Evolutionary conservation across 2,888 invertebrate genomes (phyloP), one percentile per base, ranked within the genome.

Genomic region (Deilephila porcellus): DNA sequence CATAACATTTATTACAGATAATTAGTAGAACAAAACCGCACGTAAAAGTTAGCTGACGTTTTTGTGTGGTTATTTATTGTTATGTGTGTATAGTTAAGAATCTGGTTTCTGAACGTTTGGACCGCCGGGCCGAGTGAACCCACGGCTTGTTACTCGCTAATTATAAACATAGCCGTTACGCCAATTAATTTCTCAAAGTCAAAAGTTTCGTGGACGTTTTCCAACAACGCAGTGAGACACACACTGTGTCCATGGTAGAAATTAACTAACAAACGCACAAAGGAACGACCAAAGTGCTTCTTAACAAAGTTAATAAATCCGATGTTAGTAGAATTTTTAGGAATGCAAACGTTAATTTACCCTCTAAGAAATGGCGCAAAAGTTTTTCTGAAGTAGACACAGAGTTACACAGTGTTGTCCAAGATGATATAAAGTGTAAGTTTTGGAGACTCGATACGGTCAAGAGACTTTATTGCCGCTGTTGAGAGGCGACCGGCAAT

Each of bases 101-200:
- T 73, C 71, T 67, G 64, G 71, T 74, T 72, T 74, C 67, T 19
- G 34, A 70, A 72, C 62, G 25, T 71, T 74, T 70, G 63, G 32
- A 60, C 70, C 62, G 70, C 74, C 72, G 74, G 74, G 60, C 71
- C 72, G 72, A 74, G 60, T 71, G 77, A 73, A 85, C 85, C 82
- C 82, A 85, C 81, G 81, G 83, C 84, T 86, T 81, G 80, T 85
- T 84, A 83, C 84, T 81, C 78, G 76, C 87, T 87, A 90, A 93
- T 92, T 92, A 91, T 91, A 88, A 87, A 85, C 84, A 83, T 83
- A 82, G 86, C 86, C 92, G 93, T 93, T 88, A 91, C 93, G 94
- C 88, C 88, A 93, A 94, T 94, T 94, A 94, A 93, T 89, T 93
- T 85, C 85, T 91, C 92, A 92, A 93, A 93, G 92, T 90, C 91